A percentile compares a stretch with the other conserved stretches of the same genome.
phyloP scores from a whole-genome alignment of 2,797 vertebrate species.

The Falco naumanni region DNA sequence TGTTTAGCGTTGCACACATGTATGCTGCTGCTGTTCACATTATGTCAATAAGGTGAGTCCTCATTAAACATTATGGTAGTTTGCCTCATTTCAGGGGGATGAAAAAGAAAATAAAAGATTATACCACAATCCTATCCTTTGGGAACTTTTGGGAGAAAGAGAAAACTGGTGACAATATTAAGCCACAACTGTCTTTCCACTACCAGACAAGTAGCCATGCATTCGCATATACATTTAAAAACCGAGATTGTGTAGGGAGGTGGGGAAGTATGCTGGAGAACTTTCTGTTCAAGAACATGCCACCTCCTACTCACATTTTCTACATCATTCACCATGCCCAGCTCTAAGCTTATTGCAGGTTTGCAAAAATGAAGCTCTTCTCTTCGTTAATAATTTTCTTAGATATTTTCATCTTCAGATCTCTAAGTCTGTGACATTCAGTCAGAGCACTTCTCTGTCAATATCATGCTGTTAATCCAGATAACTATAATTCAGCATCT shows the following conservation, averaged over 20 bases:
- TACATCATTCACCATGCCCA: conserved; percentile 26
- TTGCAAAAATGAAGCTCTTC: not conserved
- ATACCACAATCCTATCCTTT: not conserved
- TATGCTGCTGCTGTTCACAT: not conserved
- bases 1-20: not conserved
- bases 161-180: conserved; percentile 6
- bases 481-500: not conserved
- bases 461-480: not conserved
- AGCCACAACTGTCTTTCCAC: not conserved
- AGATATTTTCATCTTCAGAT: not conserved
- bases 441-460: not conserved
- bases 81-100: accelerated
- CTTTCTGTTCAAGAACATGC: conserved; percentile 66
- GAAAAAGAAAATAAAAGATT: not conserved
- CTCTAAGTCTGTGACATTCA: not conserved
- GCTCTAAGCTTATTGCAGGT: not conserved
- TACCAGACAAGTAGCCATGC: not conserved
- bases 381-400: conserved; percentile 28
- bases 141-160: not conserved
- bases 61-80: not conserved
- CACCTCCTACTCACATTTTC: conserved; percentile 61
- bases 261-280: conserved; percentile 51
- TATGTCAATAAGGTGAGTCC: not conserved
- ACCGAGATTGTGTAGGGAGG: conserved; percentile 31
- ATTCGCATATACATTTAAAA: conserved; percentile 27